Percentiles rank a stretch among this genome's conserved stretches.
Conservation (phyloP, 2,888 invertebrate species). For the Cephus nigrinus region DNA sequence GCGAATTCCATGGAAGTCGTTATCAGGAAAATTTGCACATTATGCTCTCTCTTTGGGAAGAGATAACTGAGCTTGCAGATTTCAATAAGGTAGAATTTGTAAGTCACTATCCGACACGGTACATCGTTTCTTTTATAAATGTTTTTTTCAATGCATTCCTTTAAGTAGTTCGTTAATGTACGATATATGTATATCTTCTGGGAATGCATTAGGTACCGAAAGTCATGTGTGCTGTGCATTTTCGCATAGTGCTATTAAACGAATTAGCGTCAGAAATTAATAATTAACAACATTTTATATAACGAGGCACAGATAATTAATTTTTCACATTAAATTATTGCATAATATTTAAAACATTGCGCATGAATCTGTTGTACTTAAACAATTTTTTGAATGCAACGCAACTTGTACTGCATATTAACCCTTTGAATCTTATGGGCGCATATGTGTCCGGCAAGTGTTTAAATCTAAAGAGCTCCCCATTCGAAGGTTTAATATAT, state of each 20-base stretch:
- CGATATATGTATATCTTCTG: not conserved
- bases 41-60: conserved; percentile 87
- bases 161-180: not conserved
- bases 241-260: not conserved
- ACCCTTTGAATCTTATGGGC: too few species aligned
- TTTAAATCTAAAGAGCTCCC: too few species aligned
- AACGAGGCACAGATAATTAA: too few species aligned
- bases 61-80: conserved; percentile 86
- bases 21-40: conserved; percentile 85
- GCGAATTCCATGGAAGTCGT: conserved; percentile 78
- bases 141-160: not conserved
- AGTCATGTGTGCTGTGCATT: not conserved
- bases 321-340: not conserved
- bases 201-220: not conserved
- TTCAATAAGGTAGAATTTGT: conserved; percentile 78
- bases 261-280: not conserved
- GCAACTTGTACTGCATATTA: not conserved
- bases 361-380: not conserved
- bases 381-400: not conserved
- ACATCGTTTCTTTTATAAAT: not conserved
- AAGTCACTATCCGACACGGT: not conserved
- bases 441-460: too few species aligned
- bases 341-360: not conserved
- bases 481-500: not conserved
- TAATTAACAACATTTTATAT: too few species aligned